Evolutionary conservation across 1,140 invertebrate genomes (phyloP).

Genomic region (Zophobas morio): DNA sequence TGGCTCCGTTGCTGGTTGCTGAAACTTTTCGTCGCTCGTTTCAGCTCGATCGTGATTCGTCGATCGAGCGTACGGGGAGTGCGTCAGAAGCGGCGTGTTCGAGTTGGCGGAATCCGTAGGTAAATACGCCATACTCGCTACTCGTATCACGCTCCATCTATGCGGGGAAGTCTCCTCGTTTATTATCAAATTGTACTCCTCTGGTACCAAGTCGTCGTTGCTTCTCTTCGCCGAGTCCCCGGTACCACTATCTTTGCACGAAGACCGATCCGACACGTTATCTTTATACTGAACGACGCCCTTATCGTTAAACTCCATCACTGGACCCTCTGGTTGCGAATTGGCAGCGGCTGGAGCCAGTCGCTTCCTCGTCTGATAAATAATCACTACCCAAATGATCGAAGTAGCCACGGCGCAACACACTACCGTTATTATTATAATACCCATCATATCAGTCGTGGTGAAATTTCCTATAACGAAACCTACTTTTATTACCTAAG

Average conservation of each 20-base stretch:
- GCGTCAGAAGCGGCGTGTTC: slow-evolving; percentile 58
- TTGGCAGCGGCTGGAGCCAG: slow-evolving; percentile 62
- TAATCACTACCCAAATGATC: slow-evolving; percentile 92
- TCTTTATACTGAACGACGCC: slow-evolving; percentile 54
- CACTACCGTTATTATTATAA: slow-evolving; percentile 91
- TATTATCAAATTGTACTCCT: slow-evolving; percentile 44
- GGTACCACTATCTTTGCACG: slow-evolving; percentile 78
- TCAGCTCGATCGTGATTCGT: slow-evolving; percentile 63
- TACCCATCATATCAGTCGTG: slow-evolving; percentile 80
- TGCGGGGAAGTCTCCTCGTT: slow-evolving; percentile 8
- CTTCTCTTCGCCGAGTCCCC: slow-evolving; percentile 78
- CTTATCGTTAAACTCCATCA: slow-evolving; percentile 48
- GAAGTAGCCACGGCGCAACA: slow-evolving; percentile 92
- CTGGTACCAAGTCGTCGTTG: slow-evolving; percentile 66
- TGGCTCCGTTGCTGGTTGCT: slow-evolving; percentile 14
- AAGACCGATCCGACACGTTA: slow-evolving; percentile 70
- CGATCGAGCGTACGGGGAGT: slow-evolving; percentile 55
- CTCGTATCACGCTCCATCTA: slow-evolving; percentile 51
- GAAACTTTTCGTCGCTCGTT: slow-evolving; percentile 25
- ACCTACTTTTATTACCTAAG: slow-evolving; percentile 22
- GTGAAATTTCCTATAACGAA: slow-evolving; percentile 60
- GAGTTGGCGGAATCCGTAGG: slow-evolving; percentile 51
- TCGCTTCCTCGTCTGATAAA: slow-evolving; percentile 86
- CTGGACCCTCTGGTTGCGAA: slow-evolving; percentile 1
- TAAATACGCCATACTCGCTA: slow-evolving; percentile 54